Base-by-base conservation (phyloP, 1,140 invertebrate species). In the Musca domestica region DNA sequence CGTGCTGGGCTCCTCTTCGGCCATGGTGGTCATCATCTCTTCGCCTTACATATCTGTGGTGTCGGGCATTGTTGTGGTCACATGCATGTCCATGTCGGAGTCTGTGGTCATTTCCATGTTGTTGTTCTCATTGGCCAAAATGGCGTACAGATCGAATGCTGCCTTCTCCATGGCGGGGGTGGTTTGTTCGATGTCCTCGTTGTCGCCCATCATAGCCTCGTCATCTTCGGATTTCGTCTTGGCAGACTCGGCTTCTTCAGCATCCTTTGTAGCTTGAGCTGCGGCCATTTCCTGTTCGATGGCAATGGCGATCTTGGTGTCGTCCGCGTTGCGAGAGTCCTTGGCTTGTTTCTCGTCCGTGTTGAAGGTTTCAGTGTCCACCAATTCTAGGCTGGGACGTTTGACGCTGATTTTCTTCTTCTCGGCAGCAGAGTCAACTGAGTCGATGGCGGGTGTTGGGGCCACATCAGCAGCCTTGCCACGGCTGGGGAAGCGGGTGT, bases 161-260 rank as follows among this genome's bases (percentile, higher is more conserved):
- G 91, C 90, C 82, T 93, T 92, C 72, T 92, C 89, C 90, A 92
- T 92, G 49, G 84, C 86, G 17, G 88, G 88, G 0, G 88, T 89
- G 0, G 88, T 88, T 1, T 87, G 85, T 65, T 84, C 84, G 14
- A 85, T 81, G 46, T 84, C 83, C 20, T 74, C 74, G 19, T 75
- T 73, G n/a, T 81, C 72, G 12, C 23, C 82, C 9, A 78, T 83
- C 71, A 81, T 78, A 15, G 23, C 58, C 49, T 5, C 56, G 12
- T 71, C 69, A 46, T 64, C 63, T 46, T 52, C 6, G 65, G 58
- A 17, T 14, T 70, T 64, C 19, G 63, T 66, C 54, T 72, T 66
- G 1, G 68, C 61, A 23, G 70, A 66, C 14, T 74, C 67, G 9
- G 77, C 76, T 9, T 73, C 74, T 4, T 73, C 74, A 7, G 71